These are phyloP conservation scores for Chrysocyon brachyurus DNA, from an alignment of 2,797 vertebrate genomes.

Conservation along the genomic window DNA sequence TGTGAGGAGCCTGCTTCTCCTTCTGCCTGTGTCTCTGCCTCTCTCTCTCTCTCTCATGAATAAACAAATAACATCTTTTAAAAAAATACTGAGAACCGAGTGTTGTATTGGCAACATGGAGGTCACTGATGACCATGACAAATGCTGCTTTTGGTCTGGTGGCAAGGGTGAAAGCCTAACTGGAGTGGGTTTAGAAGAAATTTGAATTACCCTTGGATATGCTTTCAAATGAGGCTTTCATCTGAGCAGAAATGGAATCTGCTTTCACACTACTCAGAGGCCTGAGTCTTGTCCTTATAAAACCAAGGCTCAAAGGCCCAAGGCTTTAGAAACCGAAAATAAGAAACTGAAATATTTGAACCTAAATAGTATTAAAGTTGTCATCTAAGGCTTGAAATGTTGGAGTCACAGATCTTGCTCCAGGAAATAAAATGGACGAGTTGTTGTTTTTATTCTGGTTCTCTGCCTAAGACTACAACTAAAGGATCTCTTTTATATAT, in stretches of 20 bases:
- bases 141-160: not conserved
- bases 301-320: constrained; percentile 53
- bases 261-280: constrained; percentile 66
- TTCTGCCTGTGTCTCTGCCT: no score
- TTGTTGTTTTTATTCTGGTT: constrained; percentile 17
- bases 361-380: constrained; percentile 64
- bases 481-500: constrained; percentile 22
- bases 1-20: no score
- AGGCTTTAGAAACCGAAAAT: constrained; percentile 50
- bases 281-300: not conserved
- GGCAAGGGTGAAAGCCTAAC: not conserved
- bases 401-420: constrained; percentile 23
- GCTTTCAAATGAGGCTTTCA: not conserved
- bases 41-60: no score
- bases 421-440: constrained; percentile 56
- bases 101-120: not conserved
- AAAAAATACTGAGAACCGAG: not conserved
- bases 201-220: constrained; percentile 8
- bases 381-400: constrained; percentile 44
- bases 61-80: no score
- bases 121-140: constrained; percentile 56
- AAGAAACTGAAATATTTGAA: constrained; percentile 73
- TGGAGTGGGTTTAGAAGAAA: constrained; percentile 34
- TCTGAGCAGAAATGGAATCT: constrained; percentile 40
- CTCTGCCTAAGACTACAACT: constrained; percentile 32